These are phyloP conservation scores for Paedocypris micromegethes DNA, from an alignment of 2,797 vertebrate species.

Conservation along the genomic window DNA sequence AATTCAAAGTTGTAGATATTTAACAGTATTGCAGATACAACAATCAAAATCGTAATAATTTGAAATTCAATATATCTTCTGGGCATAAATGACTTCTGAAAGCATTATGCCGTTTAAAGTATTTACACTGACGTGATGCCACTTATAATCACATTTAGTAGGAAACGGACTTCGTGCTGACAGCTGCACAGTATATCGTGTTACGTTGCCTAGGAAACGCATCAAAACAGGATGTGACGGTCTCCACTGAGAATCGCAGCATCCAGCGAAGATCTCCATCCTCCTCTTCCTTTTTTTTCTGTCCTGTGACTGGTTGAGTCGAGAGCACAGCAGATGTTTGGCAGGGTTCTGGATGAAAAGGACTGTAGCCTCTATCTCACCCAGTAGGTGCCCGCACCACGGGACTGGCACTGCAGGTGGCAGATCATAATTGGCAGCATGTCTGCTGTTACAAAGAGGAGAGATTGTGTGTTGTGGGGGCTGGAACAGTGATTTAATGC, in stretches of 20 bases:
- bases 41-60: no score
- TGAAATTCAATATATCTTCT: no score
- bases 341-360: constrained; percentile 33
- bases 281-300: background rate
- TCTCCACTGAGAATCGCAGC: background rate
- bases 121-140: no score
- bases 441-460: constrained; percentile 3
- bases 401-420: constrained; percentile 46
- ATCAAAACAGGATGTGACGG: background rate
- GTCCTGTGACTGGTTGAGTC: background rate
- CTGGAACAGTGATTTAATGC: no score
- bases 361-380: constrained; percentile 32
- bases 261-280: background rate
- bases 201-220: background rate
- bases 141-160: no score
- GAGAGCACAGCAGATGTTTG: constrained; percentile 18
- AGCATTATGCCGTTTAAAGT: no score
- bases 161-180: no score
- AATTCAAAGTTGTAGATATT: no score
- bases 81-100: no score
- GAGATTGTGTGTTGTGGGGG: no score
- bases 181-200: background rate
- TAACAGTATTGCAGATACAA: no score
- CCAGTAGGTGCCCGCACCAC: constrained; percentile 34
- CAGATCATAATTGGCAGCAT: constrained; percentile 43